These are phyloP conservation scores for Argyresthia goedartella DNA, from an alignment of 2,888 invertebrate species.

Conservation along the genomic window DNA sequence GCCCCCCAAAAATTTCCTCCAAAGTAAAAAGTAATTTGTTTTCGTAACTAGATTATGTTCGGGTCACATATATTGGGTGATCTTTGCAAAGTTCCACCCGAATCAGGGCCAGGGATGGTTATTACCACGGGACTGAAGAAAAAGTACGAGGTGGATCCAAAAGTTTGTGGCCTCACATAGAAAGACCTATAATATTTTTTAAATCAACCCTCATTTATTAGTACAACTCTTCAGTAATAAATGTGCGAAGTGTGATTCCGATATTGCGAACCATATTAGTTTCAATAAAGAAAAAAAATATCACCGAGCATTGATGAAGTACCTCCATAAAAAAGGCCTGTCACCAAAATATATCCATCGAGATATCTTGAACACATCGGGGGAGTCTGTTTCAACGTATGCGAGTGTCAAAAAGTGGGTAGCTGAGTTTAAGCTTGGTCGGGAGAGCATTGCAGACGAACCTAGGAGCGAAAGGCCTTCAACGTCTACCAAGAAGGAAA, in stretches of 20 bases:
- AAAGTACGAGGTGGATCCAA: not conserved
- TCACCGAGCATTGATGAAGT: conserved; percentile 3
- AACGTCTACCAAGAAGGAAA: not conserved
- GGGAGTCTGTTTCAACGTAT: conserved; percentile 1
- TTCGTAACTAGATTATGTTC: too few species aligned
- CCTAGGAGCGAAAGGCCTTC: conserved; percentile 1
- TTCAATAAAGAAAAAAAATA: conserved; percentile 21
- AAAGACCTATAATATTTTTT: not conserved
- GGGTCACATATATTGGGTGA: too few species aligned
- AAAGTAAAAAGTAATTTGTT: too few species aligned
- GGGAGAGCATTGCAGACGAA: conserved; percentile 2
- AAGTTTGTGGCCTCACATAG: not conserved
- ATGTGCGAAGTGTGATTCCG: not conserved
- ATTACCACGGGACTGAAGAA: too few species aligned
- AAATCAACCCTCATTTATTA: not conserved
- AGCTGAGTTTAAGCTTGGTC: conserved; percentile 1
- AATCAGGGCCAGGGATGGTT: too few species aligned
- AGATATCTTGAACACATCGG: not conserved
- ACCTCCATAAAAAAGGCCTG: not conserved
- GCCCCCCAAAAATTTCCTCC: too few species aligned
- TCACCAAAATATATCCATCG: not conserved
- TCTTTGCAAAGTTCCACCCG: too few species aligned
- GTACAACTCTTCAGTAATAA: not conserved
- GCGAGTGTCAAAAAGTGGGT: conserved; percentile 1
- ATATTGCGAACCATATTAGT: not conserved